Evolutionary conservation across 1,140 invertebrate genomes (phyloP), one percentile per base, ranked within the genome.

Genomic region (Maniola jurtina): DNA sequence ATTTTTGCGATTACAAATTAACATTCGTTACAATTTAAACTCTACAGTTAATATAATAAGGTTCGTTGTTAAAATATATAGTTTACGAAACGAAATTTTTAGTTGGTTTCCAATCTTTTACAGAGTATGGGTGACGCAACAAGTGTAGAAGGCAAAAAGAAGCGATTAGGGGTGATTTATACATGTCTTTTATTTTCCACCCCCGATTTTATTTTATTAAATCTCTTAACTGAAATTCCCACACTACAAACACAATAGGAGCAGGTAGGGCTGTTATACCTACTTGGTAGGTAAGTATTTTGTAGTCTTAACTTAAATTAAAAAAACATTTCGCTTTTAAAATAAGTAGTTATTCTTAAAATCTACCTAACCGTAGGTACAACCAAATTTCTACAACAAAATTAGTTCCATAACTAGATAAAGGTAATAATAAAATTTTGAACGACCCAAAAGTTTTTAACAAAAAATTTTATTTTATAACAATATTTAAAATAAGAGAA

Each of bases 121-220:
- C 57, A 55, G 25, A 59, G 34, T 77, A 71, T 73, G 78, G 75
- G 81, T 83, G 80, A 83, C 56, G 82, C 77, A 87, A 86, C 86
- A 89, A 89, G 86, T 89, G 86, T 81, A 77, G 64, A 69, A 72
- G 64, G 56, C 68, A 82, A 86, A 88, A 87, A 84, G 67, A 48
- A 75, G 71, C 81, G 80, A 86, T 88, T 88, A 86, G 86, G 84
- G 84, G 77, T 88, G 86, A 87, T 88, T 89, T 89, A 88, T 89
- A 79, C 74, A 81, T 77, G 75, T 72, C 79, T 67, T 83, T 89
- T 87, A 87, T 87, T 84, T 85, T 86, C 76, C 84, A 86, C 84
- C 84, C 84, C 73, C 85, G 62, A 74, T 69, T 77, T 74, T 67
- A 70, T 71, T 79, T 73, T 64, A 64, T 73, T 68, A 75, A 78